Evolutionary conservation across 2,797 vertebrate species (phyloP).

Genomic region (Sebastes itinus): DNA sequence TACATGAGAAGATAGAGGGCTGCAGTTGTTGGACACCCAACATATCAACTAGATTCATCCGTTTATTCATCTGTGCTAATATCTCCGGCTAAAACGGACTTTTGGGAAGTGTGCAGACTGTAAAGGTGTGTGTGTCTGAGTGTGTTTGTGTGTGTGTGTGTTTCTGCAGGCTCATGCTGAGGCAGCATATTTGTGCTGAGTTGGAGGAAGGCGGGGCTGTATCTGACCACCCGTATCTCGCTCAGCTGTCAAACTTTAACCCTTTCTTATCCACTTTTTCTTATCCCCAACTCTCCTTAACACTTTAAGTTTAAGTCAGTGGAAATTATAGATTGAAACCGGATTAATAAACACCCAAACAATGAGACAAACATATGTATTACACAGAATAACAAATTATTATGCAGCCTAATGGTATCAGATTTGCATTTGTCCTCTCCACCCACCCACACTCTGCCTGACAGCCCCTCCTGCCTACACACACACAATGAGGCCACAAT

Average conservation of each 20-base stretch:
- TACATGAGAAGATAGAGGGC: constrained; percentile 18
- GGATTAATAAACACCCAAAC: not conserved
- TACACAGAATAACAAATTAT: not conserved
- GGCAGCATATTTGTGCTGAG: constrained; percentile 63
- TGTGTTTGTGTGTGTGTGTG: constrained; percentile 6
- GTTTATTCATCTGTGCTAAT: not conserved
- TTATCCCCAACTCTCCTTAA: not conserved
- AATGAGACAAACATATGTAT: not conserved
- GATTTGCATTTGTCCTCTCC: not conserved
- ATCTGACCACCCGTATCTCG: constrained; percentile 55
- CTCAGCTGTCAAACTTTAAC: constrained; percentile 68
- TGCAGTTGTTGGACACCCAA: not conserved
- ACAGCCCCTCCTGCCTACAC: not conserved
- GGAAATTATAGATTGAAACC: not conserved
- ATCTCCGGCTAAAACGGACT: not conserved
- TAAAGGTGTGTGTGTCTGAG: constrained; percentile 24
- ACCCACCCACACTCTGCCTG: not conserved
- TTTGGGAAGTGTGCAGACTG: not conserved
- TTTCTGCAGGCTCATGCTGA: constrained; percentile 69
- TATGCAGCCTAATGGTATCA: not conserved
- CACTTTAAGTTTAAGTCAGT: not conserved
- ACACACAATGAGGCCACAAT: not conserved
- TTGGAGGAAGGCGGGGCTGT: constrained; percentile 46
- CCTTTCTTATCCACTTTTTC: constrained; percentile 17
- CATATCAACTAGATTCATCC: not conserved